Base-by-base conservation (phyloP, 1,140 invertebrate genomes). In the Eueides isabella region DNA sequence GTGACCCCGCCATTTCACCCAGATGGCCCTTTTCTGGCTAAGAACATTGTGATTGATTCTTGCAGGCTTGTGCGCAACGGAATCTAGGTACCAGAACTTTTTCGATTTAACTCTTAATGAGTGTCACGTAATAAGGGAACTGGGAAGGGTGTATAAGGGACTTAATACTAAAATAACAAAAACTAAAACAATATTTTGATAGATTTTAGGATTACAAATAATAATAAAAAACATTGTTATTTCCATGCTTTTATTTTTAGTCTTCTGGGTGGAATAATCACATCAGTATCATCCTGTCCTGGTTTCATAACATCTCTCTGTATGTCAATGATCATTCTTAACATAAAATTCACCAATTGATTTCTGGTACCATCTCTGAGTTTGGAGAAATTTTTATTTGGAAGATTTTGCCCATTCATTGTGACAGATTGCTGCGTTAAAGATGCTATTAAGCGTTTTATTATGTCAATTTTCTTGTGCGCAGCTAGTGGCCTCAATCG, bases 361-460 rank as follows among this genome's bases (percentile, higher is more conserved):
- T 67, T 82, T 61, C 84, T 83, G 0, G 91, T 93, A 2, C 91
- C 91, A 2, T 93, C 91, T 26, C 91, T 76, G 1, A 93, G 76
- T 64, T 81, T 82, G 6, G 85, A 74, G 70, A 93, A 91, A 68
- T 85, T 81, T 35, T 82, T 82, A 7, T 77, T 82, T 67, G 96
- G 95, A 77, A 95, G 90, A 61, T 94, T 89, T 35, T 82, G 85
- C 30, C 93, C 93, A 64, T 94, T 93, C 5, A 96, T 94, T 44
- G 83, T 82, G 2, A 96, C 91, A 19, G 89, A 93, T 78, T 96
- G 96, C 29, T 97, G 96, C 1, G 96, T 95, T 2, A 96, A 80
- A 5, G 95, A 94, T 4, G 95, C 95, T 19, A 96, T 89, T 3
- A 97, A 83, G 55, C 96, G 93, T 80, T 94, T 95, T 33, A 96